Conservation (phyloP, 2,797 vertebrate genomes). For the Catostomus latipinnis region DNA sequence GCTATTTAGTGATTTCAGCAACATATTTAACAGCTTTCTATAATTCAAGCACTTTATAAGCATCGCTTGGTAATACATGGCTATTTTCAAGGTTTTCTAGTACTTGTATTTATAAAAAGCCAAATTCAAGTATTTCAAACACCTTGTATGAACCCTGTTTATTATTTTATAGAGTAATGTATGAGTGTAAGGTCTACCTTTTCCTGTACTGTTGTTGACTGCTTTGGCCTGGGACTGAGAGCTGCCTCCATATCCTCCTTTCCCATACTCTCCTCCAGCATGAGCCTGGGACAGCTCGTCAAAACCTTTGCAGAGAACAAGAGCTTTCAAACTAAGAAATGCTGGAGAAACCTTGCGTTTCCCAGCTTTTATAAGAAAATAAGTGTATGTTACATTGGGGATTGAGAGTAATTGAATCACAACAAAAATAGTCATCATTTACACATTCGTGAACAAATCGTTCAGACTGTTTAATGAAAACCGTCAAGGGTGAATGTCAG, state of each 20-base stretch:
- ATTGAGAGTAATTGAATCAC: too few species aligned
- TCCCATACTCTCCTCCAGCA: slow-evolving; percentile 90
- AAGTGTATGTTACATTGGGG: too few species aligned
- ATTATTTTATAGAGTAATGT: not conserved
- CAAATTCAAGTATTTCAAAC: not conserved
- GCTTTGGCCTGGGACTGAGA: slow-evolving; percentile 93
- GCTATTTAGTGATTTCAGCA: too few species aligned
- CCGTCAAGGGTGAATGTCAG: too few species aligned
- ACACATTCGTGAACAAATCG: too few species aligned
- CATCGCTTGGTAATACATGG: too few species aligned
- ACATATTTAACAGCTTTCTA: too few species aligned
- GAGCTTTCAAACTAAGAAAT: not conserved
- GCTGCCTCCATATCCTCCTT: slow-evolving; percentile 88
- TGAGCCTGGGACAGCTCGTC: slow-evolving; percentile 95
- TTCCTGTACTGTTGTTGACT: slow-evolving; percentile 88
- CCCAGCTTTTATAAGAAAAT: not conserved
- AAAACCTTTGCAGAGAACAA: slow-evolving; percentile 79
- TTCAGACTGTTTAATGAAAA: too few species aligned
- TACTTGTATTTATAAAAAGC: not conserved
- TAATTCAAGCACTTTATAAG: too few species aligned
- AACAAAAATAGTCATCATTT: too few species aligned
- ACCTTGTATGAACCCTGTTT: not conserved
- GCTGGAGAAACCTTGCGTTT: not conserved
- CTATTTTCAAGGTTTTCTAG: too few species aligned
- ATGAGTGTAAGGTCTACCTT: slow-evolving; percentile 80